These are phyloP conservation scores for Carposina sasakii DNA, from an alignment of 1,140 invertebrate species.

Conservation along the genomic window DNA sequence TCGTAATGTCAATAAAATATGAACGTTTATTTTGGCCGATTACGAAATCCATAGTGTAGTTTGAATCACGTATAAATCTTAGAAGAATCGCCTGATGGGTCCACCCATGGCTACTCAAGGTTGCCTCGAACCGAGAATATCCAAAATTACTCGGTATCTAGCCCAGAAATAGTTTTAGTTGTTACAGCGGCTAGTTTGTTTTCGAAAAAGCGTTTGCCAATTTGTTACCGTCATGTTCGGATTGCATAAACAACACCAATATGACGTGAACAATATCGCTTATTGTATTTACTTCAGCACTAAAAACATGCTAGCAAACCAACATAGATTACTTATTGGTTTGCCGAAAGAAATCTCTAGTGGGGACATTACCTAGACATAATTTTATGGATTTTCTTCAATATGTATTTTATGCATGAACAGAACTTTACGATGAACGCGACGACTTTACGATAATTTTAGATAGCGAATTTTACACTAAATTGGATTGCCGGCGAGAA, in stretches of 20 bases:
- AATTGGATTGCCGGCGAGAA: background rate
- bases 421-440: too few species aligned
- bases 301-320: too few species aligned
- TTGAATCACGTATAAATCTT: conserved; percentile 49
- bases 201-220: conserved; percentile 30
- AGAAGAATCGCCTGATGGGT: conserved; percentile 50
- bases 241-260: conserved; percentile 29
- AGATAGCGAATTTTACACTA: too few species aligned
- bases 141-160: conserved; percentile 46
- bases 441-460: too few species aligned
- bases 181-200: conserved; percentile 25
- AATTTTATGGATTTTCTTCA: too few species aligned
- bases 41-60: conserved; percentile 54
- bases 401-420: too few species aligned
- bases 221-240: conserved; percentile 29
- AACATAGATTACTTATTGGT: too few species aligned
- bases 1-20: conserved; percentile 69
- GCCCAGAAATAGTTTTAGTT: conserved; percentile 48
- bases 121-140: conserved; percentile 42
- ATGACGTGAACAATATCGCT: conserved; percentile 28
- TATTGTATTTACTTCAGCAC: conserved; percentile 28
- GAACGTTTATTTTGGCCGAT: conserved; percentile 65
- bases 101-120: conserved; percentile 45
- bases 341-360: too few species aligned
- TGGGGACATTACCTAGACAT: too few species aligned